Base-by-base conservation (phyloP, 1,140 invertebrate species). In the Drosophila leontia region DNA sequence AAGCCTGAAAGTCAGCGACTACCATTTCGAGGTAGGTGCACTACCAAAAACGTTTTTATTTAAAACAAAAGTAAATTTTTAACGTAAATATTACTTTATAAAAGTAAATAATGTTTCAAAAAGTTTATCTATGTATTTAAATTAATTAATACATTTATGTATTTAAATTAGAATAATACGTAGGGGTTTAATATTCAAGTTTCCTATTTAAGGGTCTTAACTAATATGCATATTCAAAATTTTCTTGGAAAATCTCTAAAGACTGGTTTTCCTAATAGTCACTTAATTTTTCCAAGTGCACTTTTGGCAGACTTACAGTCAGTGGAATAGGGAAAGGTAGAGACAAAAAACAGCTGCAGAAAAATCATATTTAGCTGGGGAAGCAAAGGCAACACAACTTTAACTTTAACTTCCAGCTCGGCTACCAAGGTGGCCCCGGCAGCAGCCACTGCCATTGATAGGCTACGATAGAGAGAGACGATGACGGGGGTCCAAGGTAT, bases 341-440 rank as follows among this genome's bases (percentile, higher is more conserved):
- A 77, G 71, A 81, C 76, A 72, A 58, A 77, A 77, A 88, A 72
- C 81, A 90, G 85, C 84, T 88, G 84, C 81, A 90, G 67, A 65
- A 68, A 86, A 87, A 88, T 88, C 84, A 83, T 87, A 87, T 87
- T 87, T 87, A 80, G 68, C 76, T 42, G 55, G n/a, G 44, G 35
- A 3, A 57, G 71, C 57, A 9, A 45, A 60, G 75, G 41, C 80
- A 58, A 57, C 63, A 68, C 55, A 62, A 47, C 64, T 50, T 64
- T 56, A 60, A 56, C 72, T 63, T 65, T 41, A 64, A 50, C 65
- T 63, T 65, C 37, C 65, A 57, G 17, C n/a, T n/a, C 7, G 47
- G 65, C 65, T 56, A 61, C 70, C 77, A 74, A 74, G 62, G 69
- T 65, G 78, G 78, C 56, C 48, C 26, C 58, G n/a, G 23, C 62